phyloP scores from a whole-genome alignment of 2,888 invertebrate species.

The Ennomos erosarius region DNA sequence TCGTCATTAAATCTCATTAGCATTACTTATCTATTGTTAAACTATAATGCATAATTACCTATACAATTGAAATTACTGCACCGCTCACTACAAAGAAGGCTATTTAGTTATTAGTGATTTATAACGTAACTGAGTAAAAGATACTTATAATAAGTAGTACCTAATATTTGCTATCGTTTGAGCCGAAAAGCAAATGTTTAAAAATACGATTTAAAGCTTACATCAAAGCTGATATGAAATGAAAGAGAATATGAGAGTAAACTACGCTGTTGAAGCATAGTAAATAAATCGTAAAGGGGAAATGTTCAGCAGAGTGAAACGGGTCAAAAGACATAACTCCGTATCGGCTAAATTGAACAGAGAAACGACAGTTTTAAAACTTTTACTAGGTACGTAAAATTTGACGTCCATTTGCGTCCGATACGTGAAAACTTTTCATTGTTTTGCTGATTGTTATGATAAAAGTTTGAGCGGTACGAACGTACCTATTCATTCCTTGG shows the following conservation, averaged over 20 bases:
- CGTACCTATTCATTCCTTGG: too few relatives aligned
- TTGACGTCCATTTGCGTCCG: constrained; percentile 27
- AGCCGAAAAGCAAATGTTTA: constrained; percentile 11
- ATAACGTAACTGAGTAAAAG: constrained; percentile 1
- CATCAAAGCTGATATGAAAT: constrained; percentile 41
- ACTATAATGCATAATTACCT: constrained; percentile 26
- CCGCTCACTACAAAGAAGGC: constrained; percentile 25
- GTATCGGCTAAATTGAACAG: constrained; percentile 51
- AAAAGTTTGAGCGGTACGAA: too few relatives aligned
- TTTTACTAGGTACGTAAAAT: constrained; percentile 44
- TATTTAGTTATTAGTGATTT: constrained; percentile 27
- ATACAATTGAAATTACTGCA: constrained; percentile 25
- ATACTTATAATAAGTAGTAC: too few relatives aligned
- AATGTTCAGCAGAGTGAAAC: constrained; percentile 56
- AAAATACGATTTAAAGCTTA: constrained; percentile 32
- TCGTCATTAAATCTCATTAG: constrained; percentile 25
- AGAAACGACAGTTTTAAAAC: constrained; percentile 48
- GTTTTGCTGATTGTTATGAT: too few relatives aligned
- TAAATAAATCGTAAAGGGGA: constrained; percentile 62
- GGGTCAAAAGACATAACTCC: constrained; percentile 67
- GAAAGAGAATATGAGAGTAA: constrained; percentile 40
- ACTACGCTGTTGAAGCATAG: constrained; percentile 48
- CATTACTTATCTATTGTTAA: constrained; percentile 28
- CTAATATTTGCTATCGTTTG: constrained; percentile 8
- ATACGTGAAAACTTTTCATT: constrained; percentile 8